phyloP scores from a whole-genome alignment of 2,113 vertebrate genomes.

The Eidolon helvum region DNA sequence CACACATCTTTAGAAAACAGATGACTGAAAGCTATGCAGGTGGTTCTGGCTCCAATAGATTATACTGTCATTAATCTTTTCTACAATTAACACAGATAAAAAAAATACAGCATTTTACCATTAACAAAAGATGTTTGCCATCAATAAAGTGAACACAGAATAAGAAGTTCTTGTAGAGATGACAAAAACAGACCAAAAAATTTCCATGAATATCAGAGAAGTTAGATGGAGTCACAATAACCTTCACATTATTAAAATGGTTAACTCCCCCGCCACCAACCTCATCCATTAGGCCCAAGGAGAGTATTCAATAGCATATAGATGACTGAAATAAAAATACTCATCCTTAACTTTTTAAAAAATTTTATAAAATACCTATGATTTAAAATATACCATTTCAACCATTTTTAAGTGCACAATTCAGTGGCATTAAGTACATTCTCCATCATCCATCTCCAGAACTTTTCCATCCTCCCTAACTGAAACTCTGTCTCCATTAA shows the following conservation, averaged over 20 bases:
- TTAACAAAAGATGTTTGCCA: background rate
- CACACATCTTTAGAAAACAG: background rate
- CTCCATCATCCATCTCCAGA: background rate
- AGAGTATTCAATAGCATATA: background rate
- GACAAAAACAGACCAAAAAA: background rate
- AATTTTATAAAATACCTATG: background rate
- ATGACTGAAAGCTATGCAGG: background rate
- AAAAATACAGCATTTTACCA: background rate
- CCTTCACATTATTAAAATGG: background rate
- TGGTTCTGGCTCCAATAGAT: background rate
- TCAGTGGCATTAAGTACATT: background rate
- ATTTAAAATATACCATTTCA: background rate
- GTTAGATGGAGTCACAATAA: background rate
- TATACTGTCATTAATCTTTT: background rate
- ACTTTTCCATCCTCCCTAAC: background rate
- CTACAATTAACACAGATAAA: background rate
- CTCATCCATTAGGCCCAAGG: background rate
- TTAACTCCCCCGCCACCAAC: too few relatives aligned
- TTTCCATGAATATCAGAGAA: background rate
- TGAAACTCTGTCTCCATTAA: background rate
- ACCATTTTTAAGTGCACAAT: background rate
- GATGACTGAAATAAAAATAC: background rate
- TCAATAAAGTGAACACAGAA: background rate
- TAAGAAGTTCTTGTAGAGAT: background rate
- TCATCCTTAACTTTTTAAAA: background rate